phyloP scores from a whole-genome alignment of 2,888 invertebrate species.

The Prosapia bicincta region DNA sequence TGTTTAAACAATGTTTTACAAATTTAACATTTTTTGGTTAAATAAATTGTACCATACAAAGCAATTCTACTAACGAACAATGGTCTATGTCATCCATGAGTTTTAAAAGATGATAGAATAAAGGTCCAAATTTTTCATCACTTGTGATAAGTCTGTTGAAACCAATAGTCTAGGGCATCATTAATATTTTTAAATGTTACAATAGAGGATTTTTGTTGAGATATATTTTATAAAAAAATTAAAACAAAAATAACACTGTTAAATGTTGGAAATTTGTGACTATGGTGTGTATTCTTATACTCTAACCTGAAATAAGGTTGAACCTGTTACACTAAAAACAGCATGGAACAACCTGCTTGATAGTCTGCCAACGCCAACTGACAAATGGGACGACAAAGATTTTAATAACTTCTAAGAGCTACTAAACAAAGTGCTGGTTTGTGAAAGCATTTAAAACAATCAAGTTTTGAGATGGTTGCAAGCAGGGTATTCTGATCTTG shows the following conservation, averaged over 20 bases:
- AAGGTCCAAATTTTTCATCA: too few relatives aligned
- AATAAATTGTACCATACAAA: too few relatives aligned
- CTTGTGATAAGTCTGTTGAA: too few relatives aligned
- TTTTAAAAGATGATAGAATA: too few relatives aligned
- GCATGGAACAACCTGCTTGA: neutral
- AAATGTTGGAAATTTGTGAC: neutral
- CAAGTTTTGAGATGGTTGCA: neutral
- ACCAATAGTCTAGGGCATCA: too few relatives aligned
- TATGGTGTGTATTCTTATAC: neutral
- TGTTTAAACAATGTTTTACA: too few relatives aligned
- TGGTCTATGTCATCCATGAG: too few relatives aligned
- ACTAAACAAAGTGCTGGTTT: neutral
- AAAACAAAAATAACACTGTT: neutral
- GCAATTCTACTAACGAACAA: too few relatives aligned
- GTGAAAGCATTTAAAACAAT: neutral
- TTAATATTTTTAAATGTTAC: too few relatives aligned
- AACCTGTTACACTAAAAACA: neutral
- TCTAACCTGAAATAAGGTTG: neutral
- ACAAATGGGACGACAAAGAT: neutral
- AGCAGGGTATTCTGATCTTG: neutral
- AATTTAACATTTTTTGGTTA: too few relatives aligned
- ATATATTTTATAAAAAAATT: neutral
- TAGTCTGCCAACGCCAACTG: neutral
- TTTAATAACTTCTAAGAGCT: neutral
- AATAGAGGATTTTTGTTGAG: neutral